Base-by-base conservation (phyloP, 2,113 vertebrate genomes). In the Osmerus eperlanus region DNA sequence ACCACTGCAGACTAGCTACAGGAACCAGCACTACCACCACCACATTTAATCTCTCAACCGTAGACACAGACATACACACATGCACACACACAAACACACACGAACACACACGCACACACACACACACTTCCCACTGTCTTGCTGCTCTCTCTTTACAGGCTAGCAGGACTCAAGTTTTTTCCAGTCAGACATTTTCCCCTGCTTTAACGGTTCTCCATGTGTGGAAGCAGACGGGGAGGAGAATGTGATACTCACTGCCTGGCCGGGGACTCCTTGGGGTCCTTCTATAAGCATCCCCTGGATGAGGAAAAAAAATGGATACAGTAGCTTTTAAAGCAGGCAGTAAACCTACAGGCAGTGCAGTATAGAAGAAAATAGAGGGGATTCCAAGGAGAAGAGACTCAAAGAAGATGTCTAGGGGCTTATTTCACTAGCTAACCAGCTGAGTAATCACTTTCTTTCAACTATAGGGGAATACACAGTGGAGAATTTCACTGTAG, bases 241-340 rank as follows among this genome's bases (percentile, higher is more conserved):
- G 73, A 78, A 90, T 72, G 81, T 89, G 80, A 91, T 90, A 93
- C 96, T 92, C 93, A 99, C 97, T 73, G 89, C 90, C 70, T 94
- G 94, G 87, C 97, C 97, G 75, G 94, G 92, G 82, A 93, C 90
- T 85, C 97, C 97, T 11, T 93, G 94, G 69, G 95, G 93, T 85
- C 97, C 97, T 92, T 99, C 96, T 79, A 99, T 89, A 80, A 99
- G 93, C 97, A 99, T 99, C 41, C 97, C 97, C 97, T 99, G 78
- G 75, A 91, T 55, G 52, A 83, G 67, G 52, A 64, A 78, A 85
- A 23, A 85, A 81, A 72, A 74, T 80, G 65, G 78, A 87, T 82
- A 86, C 77, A 88, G 87, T 87, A 86, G 88, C 88, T 81, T 88
- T 90, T 53, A 79, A 75, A 55, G 64, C 29, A 73, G 82, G 63